These are phyloP conservation scores for Nyctalus aviator DNA, from an alignment of 2,797 vertebrate species.

Conservation along the genomic window DNA sequence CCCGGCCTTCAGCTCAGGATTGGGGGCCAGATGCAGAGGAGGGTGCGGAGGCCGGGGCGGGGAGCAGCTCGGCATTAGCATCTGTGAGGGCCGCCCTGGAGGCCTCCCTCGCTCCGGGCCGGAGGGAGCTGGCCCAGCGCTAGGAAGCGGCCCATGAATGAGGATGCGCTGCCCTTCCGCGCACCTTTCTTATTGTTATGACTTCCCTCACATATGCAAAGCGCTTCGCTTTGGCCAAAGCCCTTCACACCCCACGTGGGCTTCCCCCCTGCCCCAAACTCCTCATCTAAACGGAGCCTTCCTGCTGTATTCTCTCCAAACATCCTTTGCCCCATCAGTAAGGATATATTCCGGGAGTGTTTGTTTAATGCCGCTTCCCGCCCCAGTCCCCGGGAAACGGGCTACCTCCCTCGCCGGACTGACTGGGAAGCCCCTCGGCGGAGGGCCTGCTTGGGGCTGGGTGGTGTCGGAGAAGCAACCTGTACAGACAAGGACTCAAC, in stretches of 20 bases:
- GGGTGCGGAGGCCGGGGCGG: background rate
- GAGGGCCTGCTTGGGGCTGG: background rate
- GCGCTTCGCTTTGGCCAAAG: slow-evolving; percentile 53
- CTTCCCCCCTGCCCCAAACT: slow-evolving; percentile 1
- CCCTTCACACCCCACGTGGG: slow-evolving; percentile 28
- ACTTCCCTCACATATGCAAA: slow-evolving; percentile 72
- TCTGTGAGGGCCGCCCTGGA: slow-evolving; percentile 41
- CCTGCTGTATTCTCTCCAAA: background rate
- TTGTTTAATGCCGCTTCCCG: background rate
- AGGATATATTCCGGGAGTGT: slow-evolving; percentile 6
- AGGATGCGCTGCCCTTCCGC: background rate
- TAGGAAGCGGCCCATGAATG: slow-evolving; percentile 68
- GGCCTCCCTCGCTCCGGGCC: background rate
- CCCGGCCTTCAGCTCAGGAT: background rate
- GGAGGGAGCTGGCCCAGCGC: background rate
- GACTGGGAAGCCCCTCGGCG: background rate
- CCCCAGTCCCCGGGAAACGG: background rate
- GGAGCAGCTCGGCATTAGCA: slow-evolving; percentile 68
- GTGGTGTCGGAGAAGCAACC: background rate
- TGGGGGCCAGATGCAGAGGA: background rate
- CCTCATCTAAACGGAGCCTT: slow-evolving; percentile 22
- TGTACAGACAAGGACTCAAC: background rate
- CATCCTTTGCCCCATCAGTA: background rate
- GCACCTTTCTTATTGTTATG: slow-evolving; percentile 62
- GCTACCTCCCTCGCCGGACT: background rate